Evolutionary conservation across 2,113 vertebrate species (phyloP).

Genomic region (Vanacampus margaritifer): DNA sequence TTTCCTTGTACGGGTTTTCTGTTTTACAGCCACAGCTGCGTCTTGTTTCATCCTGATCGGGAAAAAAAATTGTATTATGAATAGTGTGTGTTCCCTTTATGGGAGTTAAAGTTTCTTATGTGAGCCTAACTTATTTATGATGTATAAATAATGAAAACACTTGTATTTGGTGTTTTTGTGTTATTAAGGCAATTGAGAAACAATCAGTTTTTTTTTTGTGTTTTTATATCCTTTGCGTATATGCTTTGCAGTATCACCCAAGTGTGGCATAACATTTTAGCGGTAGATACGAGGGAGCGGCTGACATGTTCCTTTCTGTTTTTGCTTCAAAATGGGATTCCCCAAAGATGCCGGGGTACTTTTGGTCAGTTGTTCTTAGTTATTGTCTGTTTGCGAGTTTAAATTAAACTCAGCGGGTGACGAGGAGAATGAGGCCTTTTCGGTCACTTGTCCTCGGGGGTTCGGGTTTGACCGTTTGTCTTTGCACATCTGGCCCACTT

Average conservation of each 20-base stretch:
- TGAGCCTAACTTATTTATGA: no score
- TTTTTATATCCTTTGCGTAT: slow-evolving; percentile 22
- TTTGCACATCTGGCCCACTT: slow-evolving; percentile 69
- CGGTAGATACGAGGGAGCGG: not conserved
- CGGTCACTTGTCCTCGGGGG: slow-evolving; percentile 48
- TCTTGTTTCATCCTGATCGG: no score
- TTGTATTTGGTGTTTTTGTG: not conserved
- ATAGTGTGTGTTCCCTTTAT: no score
- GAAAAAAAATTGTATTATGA: no score
- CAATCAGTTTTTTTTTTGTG: not conserved
- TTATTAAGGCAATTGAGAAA: slow-evolving; percentile 14
- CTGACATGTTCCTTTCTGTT: not conserved
- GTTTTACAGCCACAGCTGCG: no score
- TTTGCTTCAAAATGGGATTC: slow-evolving; percentile 10
- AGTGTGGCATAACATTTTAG: slow-evolving; percentile 16
- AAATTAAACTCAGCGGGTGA: slow-evolving; percentile 40
- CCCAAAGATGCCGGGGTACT: slow-evolving; percentile 8
- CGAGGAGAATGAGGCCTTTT: slow-evolving; percentile 25
- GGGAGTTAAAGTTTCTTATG: no score
- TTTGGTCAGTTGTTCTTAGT: slow-evolving; percentile 27
- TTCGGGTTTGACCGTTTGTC: slow-evolving; percentile 45
- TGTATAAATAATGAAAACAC: no score
- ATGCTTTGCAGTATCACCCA: slow-evolving; percentile 35
- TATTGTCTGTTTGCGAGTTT: slow-evolving; percentile 21
- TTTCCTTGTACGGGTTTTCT: no score